A percentile compares a stretch with the other conserved stretches of the same genome.
phyloP scores from a whole-genome alignment of 2,113 vertebrate species.

The Calyptomena viridis region DNA sequence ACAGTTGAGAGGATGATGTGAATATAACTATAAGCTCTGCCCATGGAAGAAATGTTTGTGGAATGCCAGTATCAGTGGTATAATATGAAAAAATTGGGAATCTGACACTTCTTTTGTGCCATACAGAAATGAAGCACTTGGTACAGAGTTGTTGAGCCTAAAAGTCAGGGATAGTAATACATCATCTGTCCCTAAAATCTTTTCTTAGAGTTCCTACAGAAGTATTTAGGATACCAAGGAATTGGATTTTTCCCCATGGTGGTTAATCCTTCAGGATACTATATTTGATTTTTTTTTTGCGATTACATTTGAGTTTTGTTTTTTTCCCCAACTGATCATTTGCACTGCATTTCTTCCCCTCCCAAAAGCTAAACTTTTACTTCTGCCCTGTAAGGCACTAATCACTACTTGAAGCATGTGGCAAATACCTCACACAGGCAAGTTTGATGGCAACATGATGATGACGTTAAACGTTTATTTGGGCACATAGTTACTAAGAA shows the following conservation, averaged over 20 bases:
- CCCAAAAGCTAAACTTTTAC: neutral
- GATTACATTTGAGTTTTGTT: neutral
- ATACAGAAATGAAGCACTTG: neutral
- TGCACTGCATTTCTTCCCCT: neutral
- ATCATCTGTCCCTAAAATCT: neutral
- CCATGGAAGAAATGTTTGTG: neutral
- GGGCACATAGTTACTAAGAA: neutral
- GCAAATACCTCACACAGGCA: neutral
- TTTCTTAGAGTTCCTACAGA: neutral
- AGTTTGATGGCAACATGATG: neutral
- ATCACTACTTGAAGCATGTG: neutral
- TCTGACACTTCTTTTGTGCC: neutral
- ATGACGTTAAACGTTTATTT: neutral
- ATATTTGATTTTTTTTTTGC: neutral
- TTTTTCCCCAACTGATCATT: neutral
- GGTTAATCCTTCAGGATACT: neutral
- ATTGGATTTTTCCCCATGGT: fast-evolving
- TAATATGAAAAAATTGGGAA: neutral
- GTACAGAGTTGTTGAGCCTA: neutral
- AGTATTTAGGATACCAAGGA: neutral
- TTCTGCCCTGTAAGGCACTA: neutral
- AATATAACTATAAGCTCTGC: neutral
- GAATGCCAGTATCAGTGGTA: neutral
- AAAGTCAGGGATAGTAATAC: neutral
- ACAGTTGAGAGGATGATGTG: neutral